Evolutionary conservation across 2,888 invertebrate species (phyloP).

Genomic region (Malacosoma neustria): DNA sequence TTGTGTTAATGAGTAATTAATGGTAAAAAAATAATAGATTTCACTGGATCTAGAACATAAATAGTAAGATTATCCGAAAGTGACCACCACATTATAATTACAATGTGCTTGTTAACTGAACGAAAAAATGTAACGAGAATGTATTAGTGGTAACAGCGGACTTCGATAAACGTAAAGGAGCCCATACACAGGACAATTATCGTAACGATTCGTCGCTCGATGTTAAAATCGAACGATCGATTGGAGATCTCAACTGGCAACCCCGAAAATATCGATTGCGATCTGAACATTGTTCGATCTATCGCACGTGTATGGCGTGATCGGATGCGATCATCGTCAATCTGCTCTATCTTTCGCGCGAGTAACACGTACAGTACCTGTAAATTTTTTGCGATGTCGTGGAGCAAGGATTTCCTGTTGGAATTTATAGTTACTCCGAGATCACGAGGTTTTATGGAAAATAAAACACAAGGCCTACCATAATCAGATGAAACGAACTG

Average conservation of each 20-base stretch:
- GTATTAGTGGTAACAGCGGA: too few relatives aligned
- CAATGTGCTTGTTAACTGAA: too few relatives aligned
- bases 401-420: background rate
- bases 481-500: background rate
- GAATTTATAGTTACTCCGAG: background rate
- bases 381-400: background rate
- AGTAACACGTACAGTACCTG: background rate
- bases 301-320: background rate
- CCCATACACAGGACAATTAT: background rate
- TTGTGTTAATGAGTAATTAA: too few relatives aligned
- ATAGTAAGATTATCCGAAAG: too few relatives aligned
- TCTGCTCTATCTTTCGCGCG: background rate
- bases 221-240: background rate
- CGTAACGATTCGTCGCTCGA: background rate
- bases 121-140: too few relatives aligned
- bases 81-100: too few relatives aligned
- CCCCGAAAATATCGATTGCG: background rate
- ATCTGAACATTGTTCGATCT: background rate
- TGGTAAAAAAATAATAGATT: too few relatives aligned
- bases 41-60: too few relatives aligned
- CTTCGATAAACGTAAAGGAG: too few relatives aligned
- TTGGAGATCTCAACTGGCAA: background rate
- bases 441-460: background rate
- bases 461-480: background rate
- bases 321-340: background rate